Evolutionary conservation across 2,113 vertebrate genomes (phyloP).

Genomic region (Haliaeetus leucogaster): DNA sequence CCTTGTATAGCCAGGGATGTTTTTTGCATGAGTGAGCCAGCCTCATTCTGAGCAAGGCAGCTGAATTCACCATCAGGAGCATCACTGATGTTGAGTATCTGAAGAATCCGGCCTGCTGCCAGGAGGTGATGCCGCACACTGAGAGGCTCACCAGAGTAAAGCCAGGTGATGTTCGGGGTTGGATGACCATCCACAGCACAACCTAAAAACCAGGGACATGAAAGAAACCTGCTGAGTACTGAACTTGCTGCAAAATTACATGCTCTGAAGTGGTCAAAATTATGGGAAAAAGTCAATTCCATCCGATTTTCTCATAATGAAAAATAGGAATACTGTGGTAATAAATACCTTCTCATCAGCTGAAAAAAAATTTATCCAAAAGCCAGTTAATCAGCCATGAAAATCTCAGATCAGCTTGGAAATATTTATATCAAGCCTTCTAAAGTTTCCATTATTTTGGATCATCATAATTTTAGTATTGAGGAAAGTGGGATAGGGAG

Average conservation of each 20-base stretch:
- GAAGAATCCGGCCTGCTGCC: conserved; percentile 72
- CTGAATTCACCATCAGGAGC: conserved; percentile 70
- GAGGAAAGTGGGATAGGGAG: not conserved
- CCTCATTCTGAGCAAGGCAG: conserved; percentile 80
- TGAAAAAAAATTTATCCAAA: not conserved
- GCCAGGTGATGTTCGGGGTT: conserved; percentile 76
- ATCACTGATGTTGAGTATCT: conserved; percentile 68
- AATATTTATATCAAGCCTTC: not conserved
- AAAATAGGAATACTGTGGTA: not conserved
- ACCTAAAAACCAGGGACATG: conserved; percentile 51
- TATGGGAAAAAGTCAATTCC: rapidly evolving
- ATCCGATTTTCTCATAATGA: not conserved
- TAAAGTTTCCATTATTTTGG: not conserved
- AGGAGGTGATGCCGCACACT: conserved; percentile 47
- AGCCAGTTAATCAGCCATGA: not conserved
- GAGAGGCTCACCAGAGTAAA: conserved; percentile 67
- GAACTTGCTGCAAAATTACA: not conserved
- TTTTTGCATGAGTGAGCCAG: conserved; percentile 67
- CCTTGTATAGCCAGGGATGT: conserved; percentile 70
- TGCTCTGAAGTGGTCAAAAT: not conserved
- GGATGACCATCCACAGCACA: conserved; percentile 77
- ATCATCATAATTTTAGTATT: not conserved
- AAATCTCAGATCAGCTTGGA: not conserved
- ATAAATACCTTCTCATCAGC: not conserved
- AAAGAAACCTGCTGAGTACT: not conserved